phyloP scores from a whole-genome alignment of 2,888 invertebrate genomes.

The Thecocarcelia acutangulata region DNA sequence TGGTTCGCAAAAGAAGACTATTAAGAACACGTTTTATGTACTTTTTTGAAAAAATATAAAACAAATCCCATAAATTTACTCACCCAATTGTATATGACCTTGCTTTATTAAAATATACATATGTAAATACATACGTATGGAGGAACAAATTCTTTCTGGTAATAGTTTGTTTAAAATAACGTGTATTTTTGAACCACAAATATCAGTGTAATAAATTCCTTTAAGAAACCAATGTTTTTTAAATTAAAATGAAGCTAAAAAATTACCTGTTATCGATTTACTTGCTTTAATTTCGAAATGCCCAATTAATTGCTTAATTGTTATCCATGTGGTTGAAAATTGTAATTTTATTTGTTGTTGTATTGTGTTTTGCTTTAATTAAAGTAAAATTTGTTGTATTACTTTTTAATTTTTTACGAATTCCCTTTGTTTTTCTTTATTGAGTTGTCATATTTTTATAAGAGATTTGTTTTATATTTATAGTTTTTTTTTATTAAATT shows the following conservation, averaged over 20 bases:
- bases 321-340: conserved; percentile 23
- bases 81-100: no score
- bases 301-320: conserved; percentile 26
- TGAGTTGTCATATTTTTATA: conserved; percentile 68
- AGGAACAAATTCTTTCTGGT: no score
- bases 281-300: conserved; percentile 29
- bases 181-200: not conserved
- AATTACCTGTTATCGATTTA: conserved; percentile 42
- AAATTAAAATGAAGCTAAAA: conserved; percentile 14
- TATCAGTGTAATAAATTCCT: conserved; percentile 33
- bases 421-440: conserved; percentile 55
- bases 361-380: conserved; percentile 65
- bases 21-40: no score
- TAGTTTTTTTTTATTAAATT: conserved; percentile 55
- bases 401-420: conserved; percentile 57
- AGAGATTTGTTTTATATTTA: conserved; percentile 58
- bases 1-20: no score
- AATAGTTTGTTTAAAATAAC: no score
- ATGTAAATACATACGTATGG: no score
- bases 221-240: conserved; percentile 41
- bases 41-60: no score
- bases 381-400: conserved; percentile 69
- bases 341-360: conserved; percentile 37
- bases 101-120: no score
- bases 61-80: no score